A percentile compares a stretch with the other conserved stretches of the same genome.
Conservation (phyloP, 2,888 invertebrate species). For the Gasteruption jaculator region DNA sequence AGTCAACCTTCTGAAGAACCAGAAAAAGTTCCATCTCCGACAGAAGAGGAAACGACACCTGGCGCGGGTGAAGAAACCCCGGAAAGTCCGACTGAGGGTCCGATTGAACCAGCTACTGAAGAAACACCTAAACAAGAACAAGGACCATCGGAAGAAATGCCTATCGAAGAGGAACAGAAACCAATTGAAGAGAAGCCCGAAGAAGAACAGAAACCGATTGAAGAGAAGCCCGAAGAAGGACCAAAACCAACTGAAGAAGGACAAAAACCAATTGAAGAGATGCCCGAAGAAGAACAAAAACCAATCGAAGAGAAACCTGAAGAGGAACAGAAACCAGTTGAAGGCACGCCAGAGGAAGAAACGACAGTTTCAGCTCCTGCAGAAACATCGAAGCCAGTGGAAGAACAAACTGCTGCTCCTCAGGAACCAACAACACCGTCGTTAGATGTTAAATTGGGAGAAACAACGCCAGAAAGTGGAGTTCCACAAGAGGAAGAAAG, state of each 20-base stretch:
- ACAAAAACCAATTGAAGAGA: too few species aligned
- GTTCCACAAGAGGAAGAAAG: too few species aligned
- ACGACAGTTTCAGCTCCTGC: conserved; percentile 6
- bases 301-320: too few species aligned
- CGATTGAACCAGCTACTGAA: conserved; percentile 15
- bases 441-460: too few species aligned
- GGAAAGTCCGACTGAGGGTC: conserved; percentile 21
- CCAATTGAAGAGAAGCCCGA: too few species aligned
- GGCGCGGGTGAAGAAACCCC: conserved; percentile 12
- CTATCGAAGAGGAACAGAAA: not conserved
- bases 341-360: conserved; percentile 10
- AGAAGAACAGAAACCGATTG: too few species aligned
- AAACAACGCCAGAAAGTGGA: too few species aligned
- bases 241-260: not conserved
- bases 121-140: conserved; percentile 13
- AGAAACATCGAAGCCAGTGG: conserved; percentile 6
- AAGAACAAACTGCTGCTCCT: conserved; percentile 19
- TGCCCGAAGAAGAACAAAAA: too few species aligned
- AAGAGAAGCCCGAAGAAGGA: not conserved
- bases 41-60: not conserved
- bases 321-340: conserved; percentile 15
- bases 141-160: not conserved
- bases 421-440: conserved; percentile 10
- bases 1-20: conserved; percentile 14
- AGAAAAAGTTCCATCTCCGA: conserved; percentile 5